Evolutionary conservation across 2,888 invertebrate genomes (phyloP).

Genomic region (Trachelus iudaicus): DNA sequence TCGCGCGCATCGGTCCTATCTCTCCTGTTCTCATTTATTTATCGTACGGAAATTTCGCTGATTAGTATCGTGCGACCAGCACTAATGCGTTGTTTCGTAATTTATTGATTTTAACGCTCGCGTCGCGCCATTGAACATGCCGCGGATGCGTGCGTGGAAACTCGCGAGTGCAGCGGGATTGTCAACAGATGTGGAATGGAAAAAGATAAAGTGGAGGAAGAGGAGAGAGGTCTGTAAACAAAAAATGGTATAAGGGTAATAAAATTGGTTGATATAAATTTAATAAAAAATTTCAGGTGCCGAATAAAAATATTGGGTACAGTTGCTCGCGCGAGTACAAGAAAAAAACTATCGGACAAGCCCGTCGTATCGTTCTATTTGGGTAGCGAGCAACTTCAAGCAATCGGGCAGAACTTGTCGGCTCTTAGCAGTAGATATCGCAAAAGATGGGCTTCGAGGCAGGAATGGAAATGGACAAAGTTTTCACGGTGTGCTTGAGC

Average conservation of each 20-base stretch:
- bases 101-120: constrained; percentile 62
- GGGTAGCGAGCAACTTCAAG: background rate
- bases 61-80: constrained; percentile 65
- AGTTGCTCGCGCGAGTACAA: background rate
- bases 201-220: background rate
- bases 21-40: constrained; percentile 58
- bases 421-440: constrained; percentile 30
- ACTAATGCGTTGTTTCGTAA: constrained; percentile 65
- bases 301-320: background rate
- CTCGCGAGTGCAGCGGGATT: background rate
- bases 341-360: background rate
- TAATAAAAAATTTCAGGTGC: background rate
- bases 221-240: background rate
- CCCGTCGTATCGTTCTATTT: background rate
- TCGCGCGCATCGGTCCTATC: constrained; percentile 43
- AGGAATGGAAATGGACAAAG: constrained; percentile 59
- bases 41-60: constrained; percentile 65
- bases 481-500: constrained; percentile 40
- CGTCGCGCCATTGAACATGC: constrained; percentile 27
- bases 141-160: background rate
- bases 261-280: background rate
- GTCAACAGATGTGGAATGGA: background rate
- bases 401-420: background rate
- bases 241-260: background rate
- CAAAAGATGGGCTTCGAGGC: constrained; percentile 40